Evolutionary conservation across 1,140 invertebrate species (phyloP), one percentile per base, ranked within the genome.

Genomic region (Penaeus chinensis): DNA sequence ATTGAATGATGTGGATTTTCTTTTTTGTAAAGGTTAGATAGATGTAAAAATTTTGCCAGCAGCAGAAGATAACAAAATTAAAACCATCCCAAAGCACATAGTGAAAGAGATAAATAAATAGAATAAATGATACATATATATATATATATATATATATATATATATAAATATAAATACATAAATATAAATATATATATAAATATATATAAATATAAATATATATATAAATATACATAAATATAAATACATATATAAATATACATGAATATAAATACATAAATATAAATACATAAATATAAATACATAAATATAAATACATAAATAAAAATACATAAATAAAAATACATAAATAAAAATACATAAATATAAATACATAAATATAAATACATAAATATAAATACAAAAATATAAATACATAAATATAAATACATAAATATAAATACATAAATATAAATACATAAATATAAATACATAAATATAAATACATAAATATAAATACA

Each of bases 161-260:
- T 69, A 69, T 69, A 69, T 69, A 69, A 8, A 69, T 69, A 69
- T 69, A 69, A 8, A 69, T 69, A 69, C 13, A 69, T 69, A 69
- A 8, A 69, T 69, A 69, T 69, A 69, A 8, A 69, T 69, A 69
- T 69, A 69, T 69, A 27, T 20, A 19, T 69, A 69, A 0, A 27
- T 20, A 27, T 27, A 10, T 69, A 19, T 69, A 27, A 8, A 19
- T 69, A 19, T 69, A 10, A 20, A 22, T 69, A 69, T 69, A 69
- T 22, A 69, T 69, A 69, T 22, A 69, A 20, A 69, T 69, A 69
- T 22, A 69, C 5, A 22, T 20, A 69, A 2, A n/a, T 69, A 22
- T 69, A 18, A 20, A 69, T 69, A 69, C 22, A 69, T 69, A 69
- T 69, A 69, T 69, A 69, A 20, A 69, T 69, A 69, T 69, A 69